Evolutionary conservation across 2,113 vertebrate species (phyloP).

Genomic region (Scalopus aquaticus): DNA sequence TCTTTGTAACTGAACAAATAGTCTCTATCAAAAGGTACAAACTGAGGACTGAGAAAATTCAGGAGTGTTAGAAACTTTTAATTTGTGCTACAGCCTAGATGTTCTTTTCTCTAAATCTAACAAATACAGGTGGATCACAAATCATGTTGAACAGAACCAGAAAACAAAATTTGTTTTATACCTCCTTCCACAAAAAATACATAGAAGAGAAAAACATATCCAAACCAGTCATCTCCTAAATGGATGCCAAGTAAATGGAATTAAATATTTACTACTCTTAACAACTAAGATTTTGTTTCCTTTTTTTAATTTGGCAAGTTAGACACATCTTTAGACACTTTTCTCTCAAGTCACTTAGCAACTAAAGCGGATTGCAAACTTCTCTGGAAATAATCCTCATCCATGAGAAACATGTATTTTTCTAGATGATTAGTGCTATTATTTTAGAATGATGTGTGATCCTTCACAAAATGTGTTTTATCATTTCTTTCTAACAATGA

Average conservation of each 20-base stretch:
- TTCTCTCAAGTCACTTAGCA: not conserved
- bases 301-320: not conserved
- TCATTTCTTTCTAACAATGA: not conserved
- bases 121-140: not conserved
- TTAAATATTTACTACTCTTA: not conserved
- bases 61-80: not conserved
- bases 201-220: not conserved
- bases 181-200: not conserved
- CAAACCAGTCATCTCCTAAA: not conserved
- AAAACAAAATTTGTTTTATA: not conserved
- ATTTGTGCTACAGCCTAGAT: not conserved
- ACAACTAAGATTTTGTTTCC: not conserved
- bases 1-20: not conserved
- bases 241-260: not conserved
- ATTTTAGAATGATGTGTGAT: slow-evolving; percentile 18
- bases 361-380: not conserved
- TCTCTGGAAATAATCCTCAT: not conserved
- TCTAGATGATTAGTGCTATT: not conserved
- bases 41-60: not conserved
- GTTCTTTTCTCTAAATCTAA: not conserved
- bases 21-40: not conserved
- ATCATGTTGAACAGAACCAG: not conserved
- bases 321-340: not conserved
- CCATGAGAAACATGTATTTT: not conserved
- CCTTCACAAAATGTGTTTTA: not conserved